A percentile compares a stretch with the other conserved stretches of the same genome.
Evolutionary conservation across 2,888 invertebrate genomes (phyloP).

Genomic region (Gandaritis pyraliata): DNA sequence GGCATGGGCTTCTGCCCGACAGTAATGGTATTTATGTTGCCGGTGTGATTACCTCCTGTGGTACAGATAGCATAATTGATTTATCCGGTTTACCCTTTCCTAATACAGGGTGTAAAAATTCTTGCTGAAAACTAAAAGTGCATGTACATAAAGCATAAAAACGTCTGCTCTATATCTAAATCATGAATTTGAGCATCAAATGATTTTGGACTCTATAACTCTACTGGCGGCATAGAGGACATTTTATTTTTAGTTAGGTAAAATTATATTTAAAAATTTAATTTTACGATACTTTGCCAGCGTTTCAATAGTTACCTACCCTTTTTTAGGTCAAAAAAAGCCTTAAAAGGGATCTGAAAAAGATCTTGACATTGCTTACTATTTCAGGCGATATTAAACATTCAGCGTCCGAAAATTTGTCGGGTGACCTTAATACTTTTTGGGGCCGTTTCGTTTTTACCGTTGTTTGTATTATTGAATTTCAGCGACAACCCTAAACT

Average conservation of each 20-base stretch:
- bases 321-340: not conserved
- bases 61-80: slow-evolving; percentile 11
- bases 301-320: too few species aligned
- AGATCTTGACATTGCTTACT: not conserved
- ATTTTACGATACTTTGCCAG: too few species aligned
- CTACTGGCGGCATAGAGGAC: too few species aligned
- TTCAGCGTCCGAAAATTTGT: slow-evolving; percentile 35
- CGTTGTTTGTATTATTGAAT: slow-evolving; percentile 56
- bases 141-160: too few species aligned
- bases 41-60: slow-evolving; percentile 7
- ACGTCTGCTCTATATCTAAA: too few species aligned
- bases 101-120: too few species aligned
- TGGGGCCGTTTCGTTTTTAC: slow-evolving; percentile 46
- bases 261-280: too few species aligned
- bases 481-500: slow-evolving; percentile 49
- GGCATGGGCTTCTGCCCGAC: not conserved
- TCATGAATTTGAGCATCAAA: too few species aligned
- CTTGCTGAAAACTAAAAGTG: too few species aligned
- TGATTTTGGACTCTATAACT: too few species aligned
- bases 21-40: slow-evolving; percentile 22
- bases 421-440: slow-evolving; percentile 44
- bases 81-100: not conserved
- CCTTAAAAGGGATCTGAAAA: not conserved
- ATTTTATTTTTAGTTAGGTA: too few species aligned
- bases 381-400: slow-evolving; percentile 31